phyloP scores from a whole-genome alignment of 2,888 invertebrate species.

The Bugula neritina region DNA sequence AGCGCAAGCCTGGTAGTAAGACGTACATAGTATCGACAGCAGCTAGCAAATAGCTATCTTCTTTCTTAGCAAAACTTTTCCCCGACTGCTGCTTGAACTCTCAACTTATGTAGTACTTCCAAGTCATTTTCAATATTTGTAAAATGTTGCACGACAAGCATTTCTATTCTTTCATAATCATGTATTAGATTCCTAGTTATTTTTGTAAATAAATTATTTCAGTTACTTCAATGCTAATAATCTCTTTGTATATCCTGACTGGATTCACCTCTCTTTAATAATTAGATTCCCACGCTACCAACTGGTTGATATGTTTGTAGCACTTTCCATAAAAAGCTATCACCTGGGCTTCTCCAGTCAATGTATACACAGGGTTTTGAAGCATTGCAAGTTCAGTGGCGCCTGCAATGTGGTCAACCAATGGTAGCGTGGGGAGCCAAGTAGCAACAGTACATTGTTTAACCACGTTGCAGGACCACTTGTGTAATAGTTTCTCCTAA shows the following conservation, averaged over 20 bases:
- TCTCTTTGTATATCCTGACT: slow-evolving; percentile 17
- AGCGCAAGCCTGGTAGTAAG: not conserved
- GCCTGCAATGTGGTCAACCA: slow-evolving; percentile 21
- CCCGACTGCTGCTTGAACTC: no score
- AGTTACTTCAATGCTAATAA: not conserved
- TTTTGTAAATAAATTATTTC: not conserved
- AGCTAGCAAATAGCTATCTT: no score
- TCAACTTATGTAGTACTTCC: no score
- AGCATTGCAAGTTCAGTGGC: not conserved
- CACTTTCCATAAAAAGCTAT: not conserved
- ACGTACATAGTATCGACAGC: not conserved
- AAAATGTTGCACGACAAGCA: no score
- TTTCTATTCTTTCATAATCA: no score
- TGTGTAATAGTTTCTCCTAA: slow-evolving; percentile 10
- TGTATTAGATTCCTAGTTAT: no score
- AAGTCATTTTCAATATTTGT: no score
- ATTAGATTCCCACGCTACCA: slow-evolving; percentile 15
- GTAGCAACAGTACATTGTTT: not conserved
- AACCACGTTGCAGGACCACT: slow-evolving; percentile 25
- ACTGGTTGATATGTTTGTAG: not conserved
- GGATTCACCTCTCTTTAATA: not conserved
- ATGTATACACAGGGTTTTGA: not conserved
- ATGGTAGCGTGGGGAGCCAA: slow-evolving; percentile 20
- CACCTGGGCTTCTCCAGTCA: not conserved
- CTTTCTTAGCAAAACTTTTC: not conserved